These are phyloP conservation scores for Pipistrellus kuhlii DNA, from an alignment of 2,797 vertebrate species.

Conservation along the genomic window DNA sequence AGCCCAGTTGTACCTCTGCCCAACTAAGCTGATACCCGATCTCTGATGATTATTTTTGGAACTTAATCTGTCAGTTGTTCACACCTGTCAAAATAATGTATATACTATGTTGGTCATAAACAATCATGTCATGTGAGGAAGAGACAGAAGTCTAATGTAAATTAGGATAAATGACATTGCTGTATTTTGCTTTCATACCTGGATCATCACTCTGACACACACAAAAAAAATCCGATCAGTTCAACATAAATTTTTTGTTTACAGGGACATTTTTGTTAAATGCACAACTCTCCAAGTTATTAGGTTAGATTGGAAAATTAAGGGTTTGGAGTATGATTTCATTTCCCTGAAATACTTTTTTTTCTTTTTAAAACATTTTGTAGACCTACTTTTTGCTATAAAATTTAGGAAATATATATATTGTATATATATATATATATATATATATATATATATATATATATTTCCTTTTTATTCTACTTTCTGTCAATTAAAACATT, in stretches of 20 bases:
- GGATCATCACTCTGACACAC: neutral
- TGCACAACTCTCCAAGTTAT: neutral
- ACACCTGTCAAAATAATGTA: neutral
- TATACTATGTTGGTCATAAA: neutral
- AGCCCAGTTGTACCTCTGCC: neutral
- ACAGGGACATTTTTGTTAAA: conserved; percentile 23
- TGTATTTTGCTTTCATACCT: conserved; percentile 26
- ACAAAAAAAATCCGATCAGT: neutral
- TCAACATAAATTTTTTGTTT: neutral
- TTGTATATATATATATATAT: neutral
- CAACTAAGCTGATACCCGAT: neutral
- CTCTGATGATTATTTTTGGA: neutral
- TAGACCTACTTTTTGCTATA: neutral
- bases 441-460: too few relatives aligned
- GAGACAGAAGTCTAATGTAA: neutral
- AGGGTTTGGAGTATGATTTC: neutral
- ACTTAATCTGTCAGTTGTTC: neutral
- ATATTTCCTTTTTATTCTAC: neutral
- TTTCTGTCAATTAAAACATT: neutral
- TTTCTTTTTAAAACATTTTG: neutral
- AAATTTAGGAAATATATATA: neutral
- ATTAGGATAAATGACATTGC: neutral
- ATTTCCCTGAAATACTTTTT: neutral
- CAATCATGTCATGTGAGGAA: neutral
- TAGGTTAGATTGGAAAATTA: neutral